Percentiles rank a stretch among this genome's conserved stretches.
Conservation (phyloP, 2,113 vertebrate genomes). For the Canis aureus region DNA sequence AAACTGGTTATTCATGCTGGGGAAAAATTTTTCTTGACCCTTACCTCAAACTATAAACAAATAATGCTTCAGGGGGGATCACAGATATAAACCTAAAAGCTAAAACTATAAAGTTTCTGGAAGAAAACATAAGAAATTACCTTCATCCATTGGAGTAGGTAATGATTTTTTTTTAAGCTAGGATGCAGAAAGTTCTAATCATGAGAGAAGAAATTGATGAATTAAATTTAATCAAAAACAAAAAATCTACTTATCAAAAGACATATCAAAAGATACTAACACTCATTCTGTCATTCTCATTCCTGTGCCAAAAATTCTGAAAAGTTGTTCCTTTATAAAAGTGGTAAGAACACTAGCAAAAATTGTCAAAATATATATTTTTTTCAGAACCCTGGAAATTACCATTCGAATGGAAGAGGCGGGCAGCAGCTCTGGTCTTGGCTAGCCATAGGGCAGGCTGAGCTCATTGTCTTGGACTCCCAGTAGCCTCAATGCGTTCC, state of each 20-base stretch:
- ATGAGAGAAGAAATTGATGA: neutral
- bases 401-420: neutral
- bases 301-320: neutral
- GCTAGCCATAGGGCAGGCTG: neutral
- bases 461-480: neutral
- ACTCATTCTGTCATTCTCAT: neutral
- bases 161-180: neutral
- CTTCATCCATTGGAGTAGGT: neutral
- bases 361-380: neutral
- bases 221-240: neutral
- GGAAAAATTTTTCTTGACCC: neutral
- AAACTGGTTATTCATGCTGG: neutral
- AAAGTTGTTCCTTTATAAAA: neutral
- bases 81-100: neutral
- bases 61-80: neutral
- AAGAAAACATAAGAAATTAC: neutral
- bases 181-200: neutral
- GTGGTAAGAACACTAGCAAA: neutral
- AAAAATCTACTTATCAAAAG: neutral
- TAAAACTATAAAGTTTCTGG: neutral
- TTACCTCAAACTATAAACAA: neutral
- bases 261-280: neutral
- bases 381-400: constrained; percentile 6
- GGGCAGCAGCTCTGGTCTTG: neutral
- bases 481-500: neutral